phyloP scores from a whole-genome alignment of 2,113 vertebrate species.

The Gadus chalcogrammus region DNA sequence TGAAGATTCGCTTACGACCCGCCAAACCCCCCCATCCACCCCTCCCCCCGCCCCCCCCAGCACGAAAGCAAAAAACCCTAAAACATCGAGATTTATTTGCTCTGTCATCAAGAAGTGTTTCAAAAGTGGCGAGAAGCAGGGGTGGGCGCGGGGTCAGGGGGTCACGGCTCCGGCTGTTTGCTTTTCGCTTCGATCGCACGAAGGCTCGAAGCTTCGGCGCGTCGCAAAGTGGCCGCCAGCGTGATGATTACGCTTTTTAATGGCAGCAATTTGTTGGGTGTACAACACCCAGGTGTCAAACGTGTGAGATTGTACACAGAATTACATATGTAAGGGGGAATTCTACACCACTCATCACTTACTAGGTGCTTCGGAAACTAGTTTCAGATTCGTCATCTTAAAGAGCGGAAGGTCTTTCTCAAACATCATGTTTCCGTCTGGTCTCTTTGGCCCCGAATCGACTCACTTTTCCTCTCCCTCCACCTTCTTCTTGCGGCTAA shows the following conservation, averaged over 20 bases:
- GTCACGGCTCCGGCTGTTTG: constrained; percentile 61
- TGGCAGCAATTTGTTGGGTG: constrained; percentile 53
- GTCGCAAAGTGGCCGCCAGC: constrained; percentile 38
- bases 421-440: too few species aligned
- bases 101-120: constrained; percentile 68
- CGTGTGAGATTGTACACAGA: constrained; percentile 13
- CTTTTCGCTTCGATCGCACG: constrained; percentile 63
- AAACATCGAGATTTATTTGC: constrained; percentile 64
- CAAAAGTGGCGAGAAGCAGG: constrained; percentile 45
- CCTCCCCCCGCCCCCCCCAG: neutral
- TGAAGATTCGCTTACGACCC: constrained; percentile 68
- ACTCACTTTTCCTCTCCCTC: too few species aligned
- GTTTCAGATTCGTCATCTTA: too few species aligned
- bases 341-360: too few species aligned
- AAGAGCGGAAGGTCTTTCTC: too few species aligned
- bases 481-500: too few species aligned
- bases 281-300: constrained; percentile 28
- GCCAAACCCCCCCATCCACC: neutral
- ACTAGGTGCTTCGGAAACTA: too few species aligned
- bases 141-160: neutral
- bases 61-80: constrained; percentile 51
- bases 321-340: too few species aligned
- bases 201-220: constrained; percentile 47
- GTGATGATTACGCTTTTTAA: constrained; percentile 61
- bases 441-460: too few species aligned